Base-by-base conservation (phyloP, 2,113 vertebrate genomes). In the Struthio camelus region DNA sequence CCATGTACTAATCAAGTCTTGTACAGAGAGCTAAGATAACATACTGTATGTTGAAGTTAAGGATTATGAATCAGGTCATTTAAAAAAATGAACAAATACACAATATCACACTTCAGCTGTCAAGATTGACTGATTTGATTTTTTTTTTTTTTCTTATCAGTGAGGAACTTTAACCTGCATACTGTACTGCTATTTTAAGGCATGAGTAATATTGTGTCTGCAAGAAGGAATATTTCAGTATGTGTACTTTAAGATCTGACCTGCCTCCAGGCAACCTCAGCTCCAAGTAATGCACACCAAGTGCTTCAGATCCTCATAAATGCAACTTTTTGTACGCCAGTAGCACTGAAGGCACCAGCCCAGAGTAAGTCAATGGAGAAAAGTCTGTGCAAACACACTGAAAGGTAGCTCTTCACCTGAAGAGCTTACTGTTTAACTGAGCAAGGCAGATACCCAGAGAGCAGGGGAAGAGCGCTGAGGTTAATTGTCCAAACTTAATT, bases 201-300 rank as follows among this genome's bases (percentile, higher is more conserved):
- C 32, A 8, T 48, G 36, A 62, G 32, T 72, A 79, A 56, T 54
- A 54, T 1, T 22, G 2, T 19, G 3, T 86, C 46, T 80, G 32
- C 10, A 42, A 65, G 58, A 82, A 65, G 22, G 56, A 92, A 17
- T 86, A 67, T 77, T 88, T 91, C 59, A n/a, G 13, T 9, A n/a
- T 0, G 1, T 4, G 1, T 75, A 11, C 67, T 65, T 83, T 50
- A 69, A 66, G 84, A 64, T 38, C 73, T 56, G 28, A 8, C 23
- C 83, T 85, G 46, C 18, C 56, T 92, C 62, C 18, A 28, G 42
- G 50, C 72, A 32, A 34, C 34, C 14, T 14, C 54, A 78, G 7
- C 50, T 0, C 0, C 36, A 56, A 86, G 11, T 59, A 73, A 85
- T 10, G n/a, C 12, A 25, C 36, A 38, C 17, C 0, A 5, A 42